These are phyloP conservation scores for Holcopasites calliopsidis DNA, from an alignment of 1,140 invertebrate genomes.

Conservation along the genomic window DNA sequence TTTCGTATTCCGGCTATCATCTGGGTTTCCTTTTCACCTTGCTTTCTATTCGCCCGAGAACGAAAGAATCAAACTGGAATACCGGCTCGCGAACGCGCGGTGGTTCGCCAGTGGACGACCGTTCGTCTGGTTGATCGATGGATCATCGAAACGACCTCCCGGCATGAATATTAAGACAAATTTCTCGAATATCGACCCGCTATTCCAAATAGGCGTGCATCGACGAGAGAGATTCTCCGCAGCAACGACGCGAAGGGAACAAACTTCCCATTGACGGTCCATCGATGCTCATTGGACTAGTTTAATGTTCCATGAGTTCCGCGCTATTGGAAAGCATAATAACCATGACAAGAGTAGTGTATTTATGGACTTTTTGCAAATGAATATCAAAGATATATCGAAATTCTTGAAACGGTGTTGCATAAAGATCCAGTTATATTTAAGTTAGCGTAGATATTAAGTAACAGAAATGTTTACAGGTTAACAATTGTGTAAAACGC, in stretches of 20 bases:
- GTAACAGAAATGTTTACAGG: too few species aligned
- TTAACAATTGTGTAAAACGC: too few species aligned
- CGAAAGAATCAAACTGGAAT: neutral
- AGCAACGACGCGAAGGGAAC: neutral
- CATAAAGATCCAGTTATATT: too few species aligned
- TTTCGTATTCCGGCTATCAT: slow-evolving; percentile 2
- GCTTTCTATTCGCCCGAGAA: slow-evolving; percentile 9
- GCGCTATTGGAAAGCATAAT: neutral
- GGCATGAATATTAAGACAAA: slow-evolving; percentile 41
- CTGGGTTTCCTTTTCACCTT: neutral
- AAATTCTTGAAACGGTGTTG: too few species aligned
- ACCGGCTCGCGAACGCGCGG: neutral
- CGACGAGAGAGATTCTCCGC: neutral
- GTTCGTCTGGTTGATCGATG: slow-evolving; percentile 10
- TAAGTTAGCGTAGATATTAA: too few species aligned
- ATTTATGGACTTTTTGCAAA: neutral
- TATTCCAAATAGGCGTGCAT: too few species aligned
- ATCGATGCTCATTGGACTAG: slow-evolving; percentile 6
- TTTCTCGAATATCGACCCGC: slow-evolving; percentile 30
- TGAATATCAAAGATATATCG: too few species aligned
- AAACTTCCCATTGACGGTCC: slow-evolving; percentile 20
- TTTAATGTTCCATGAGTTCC: slow-evolving; percentile 27
- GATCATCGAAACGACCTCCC: slow-evolving; percentile 12
- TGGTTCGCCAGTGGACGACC: neutral
- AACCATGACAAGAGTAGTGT: neutral